Conservation (phyloP, 2,797 vertebrate species). For the Pelodytes ibericus region DNA sequence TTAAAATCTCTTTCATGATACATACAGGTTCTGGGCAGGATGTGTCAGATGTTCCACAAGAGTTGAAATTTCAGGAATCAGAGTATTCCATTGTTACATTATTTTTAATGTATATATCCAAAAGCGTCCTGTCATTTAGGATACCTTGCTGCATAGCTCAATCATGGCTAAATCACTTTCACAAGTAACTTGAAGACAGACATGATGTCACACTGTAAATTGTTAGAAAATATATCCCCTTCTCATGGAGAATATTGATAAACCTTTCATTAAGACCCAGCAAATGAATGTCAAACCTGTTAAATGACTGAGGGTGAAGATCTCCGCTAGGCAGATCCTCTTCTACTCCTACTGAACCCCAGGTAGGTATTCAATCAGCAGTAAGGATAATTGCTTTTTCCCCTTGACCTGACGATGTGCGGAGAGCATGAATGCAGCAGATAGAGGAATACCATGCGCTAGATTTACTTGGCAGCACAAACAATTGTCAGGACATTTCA, state of each 20-base stretch:
- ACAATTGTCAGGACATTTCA: not conserved
- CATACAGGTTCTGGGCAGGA: too few relatives aligned
- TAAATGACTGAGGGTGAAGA: not conserved
- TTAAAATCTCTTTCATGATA: too few relatives aligned
- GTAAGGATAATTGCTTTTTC: conserved; percentile 19
- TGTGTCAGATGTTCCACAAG: too few relatives aligned
- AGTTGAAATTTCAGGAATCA: too few relatives aligned
- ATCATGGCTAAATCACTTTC: not conserved
- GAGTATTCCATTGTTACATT: too few relatives aligned
- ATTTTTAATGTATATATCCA: too few relatives aligned
- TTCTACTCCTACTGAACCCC: conserved; percentile 1
- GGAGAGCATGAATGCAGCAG: not conserved
- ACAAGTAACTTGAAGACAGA: not conserved
- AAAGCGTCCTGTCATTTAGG: too few relatives aligned
- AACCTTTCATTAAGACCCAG: not conserved
- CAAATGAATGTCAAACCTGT: conserved; percentile 2
- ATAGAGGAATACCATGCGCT: not conserved
- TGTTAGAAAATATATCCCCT: not conserved
- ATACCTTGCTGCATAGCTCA: too few relatives aligned
- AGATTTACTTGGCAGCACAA: not conserved
- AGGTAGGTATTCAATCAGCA: conserved; percentile 19
- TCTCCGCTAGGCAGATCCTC: not conserved
- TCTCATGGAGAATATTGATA: not conserved
- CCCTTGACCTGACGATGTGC: conserved; percentile 24
- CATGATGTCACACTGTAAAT: not conserved